These are phyloP conservation scores for Thamnaconus septentrionalis DNA, from an alignment of 2,113 vertebrate species.

Conservation along the genomic window DNA sequence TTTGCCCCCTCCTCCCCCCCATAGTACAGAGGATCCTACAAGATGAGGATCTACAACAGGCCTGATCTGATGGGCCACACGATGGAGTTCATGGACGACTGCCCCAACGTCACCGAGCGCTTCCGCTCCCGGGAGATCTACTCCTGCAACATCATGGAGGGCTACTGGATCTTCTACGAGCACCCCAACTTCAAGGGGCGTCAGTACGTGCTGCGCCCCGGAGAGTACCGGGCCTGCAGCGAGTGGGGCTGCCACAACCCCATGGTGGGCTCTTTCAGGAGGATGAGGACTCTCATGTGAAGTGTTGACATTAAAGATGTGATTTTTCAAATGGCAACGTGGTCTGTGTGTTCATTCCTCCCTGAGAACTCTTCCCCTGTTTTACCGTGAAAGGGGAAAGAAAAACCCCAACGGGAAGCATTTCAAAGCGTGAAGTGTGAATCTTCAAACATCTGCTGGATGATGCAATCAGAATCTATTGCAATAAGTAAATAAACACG, in stretches of 20 bases:
- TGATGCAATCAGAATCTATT: no score
- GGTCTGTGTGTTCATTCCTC: background rate
- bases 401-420: no score
- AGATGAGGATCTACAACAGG: conserved; percentile 73
- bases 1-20: background rate
- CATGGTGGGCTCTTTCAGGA: conserved; percentile 76
- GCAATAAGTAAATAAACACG: no score
- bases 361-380: no score
- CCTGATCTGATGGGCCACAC: conserved; percentile 71
- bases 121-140: conserved; percentile 72
- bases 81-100: conserved; percentile 76
- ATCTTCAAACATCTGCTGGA: no score
- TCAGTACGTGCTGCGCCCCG: conserved; percentile 75
- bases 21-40: conserved; percentile 74
- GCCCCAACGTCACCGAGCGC: conserved; percentile 68
- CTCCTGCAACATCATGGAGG: conserved; percentile 73
- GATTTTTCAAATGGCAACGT: conserved; percentile 29
- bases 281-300: conserved; percentile 71
- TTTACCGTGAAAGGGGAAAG: no score
- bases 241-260: conserved; percentile 77
- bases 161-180: conserved; percentile 78
- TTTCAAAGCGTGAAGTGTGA: no score
- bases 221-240: conserved; percentile 72
- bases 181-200: conserved; percentile 77
- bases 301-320: conserved; percentile 53